Evolutionary conservation across 2,888 invertebrate species (phyloP).

Genomic region (Pteria penguin): DNA sequence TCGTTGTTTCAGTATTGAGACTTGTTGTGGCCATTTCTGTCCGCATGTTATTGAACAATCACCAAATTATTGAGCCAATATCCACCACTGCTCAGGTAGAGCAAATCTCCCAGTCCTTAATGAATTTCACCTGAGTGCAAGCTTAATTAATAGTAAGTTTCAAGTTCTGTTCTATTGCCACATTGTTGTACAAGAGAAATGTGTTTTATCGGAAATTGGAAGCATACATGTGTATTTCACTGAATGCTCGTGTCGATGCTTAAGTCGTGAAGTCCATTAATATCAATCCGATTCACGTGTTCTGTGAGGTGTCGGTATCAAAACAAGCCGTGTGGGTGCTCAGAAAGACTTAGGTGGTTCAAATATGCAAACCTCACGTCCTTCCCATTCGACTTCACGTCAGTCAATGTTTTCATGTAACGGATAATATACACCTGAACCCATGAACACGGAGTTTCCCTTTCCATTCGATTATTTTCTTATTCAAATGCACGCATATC

Average conservation of each 20-base stretch:
- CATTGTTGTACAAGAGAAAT: background rate
- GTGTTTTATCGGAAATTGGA: background rate
- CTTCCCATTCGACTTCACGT: background rate
- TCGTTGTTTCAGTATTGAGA: conserved; percentile 84
- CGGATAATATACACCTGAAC: background rate
- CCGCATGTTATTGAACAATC: conserved; percentile 1
- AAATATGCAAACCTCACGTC: background rate
- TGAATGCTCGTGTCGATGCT: background rate
- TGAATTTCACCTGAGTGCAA: background rate
- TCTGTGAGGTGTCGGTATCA: background rate
- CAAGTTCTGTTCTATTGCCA: background rate
- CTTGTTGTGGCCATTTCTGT: conserved; percentile 55
- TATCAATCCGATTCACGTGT: background rate
- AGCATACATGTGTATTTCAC: background rate
- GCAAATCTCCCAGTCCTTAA: background rate
- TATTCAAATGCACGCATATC: conserved; percentile 59
- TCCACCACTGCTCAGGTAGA: background rate
- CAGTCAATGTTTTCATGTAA: background rate
- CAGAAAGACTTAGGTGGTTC: background rate
- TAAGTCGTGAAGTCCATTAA: background rate
- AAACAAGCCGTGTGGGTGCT: background rate
- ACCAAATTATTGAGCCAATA: background rate
- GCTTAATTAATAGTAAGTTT: background rate
- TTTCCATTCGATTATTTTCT: conserved; percentile 50
- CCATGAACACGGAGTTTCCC: conserved; percentile 16